Evolutionary conservation across 2,888 invertebrate species (phyloP), one percentile per base, ranked within the genome.

Genomic region (Tipula unca): DNA sequence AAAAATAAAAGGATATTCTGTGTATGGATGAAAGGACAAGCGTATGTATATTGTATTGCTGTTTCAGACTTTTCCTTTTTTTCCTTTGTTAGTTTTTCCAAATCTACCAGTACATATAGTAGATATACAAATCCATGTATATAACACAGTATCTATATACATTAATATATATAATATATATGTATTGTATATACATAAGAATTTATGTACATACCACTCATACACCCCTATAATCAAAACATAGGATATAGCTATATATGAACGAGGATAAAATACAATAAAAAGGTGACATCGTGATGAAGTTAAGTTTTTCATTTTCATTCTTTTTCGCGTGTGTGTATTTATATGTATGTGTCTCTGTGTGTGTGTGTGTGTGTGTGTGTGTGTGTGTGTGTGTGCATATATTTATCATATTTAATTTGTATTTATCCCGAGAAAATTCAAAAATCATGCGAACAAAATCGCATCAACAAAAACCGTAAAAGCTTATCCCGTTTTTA

Each of bases 201-300:
- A 32, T 0, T 32, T 32, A 32, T 32, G 32, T 32, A 32, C 32
- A 69, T 13, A 69, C 69, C 69, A 69, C 69, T 69, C 69, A 69
- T 69, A 69, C 69, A 69, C 69, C 69, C 69, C 69, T 20, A 69
- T n/a, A n/a, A 69, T 25, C 0, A 69, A 69, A 25, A 69, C 25
- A 48, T 39, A 32, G 32, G 6, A 39, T 39, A 10, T 39, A 10
- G 2, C 13, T 39, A 39, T 39, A 48, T n/a, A 69, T 69, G n/a
- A 69, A 25, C 69, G 69, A 69, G 69, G 25, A 69, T 69, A 69
- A 69, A 69, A 83, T 83, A 83, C 83, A 35, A 83, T 32, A 83
- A 83, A 83, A 83, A 83, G 83, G 83, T 83, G 83, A 83, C 83
- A 83, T 83, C 83, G 83, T 83, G 83, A 83, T 83, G 83, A 83